Percentiles rank a stretch among this genome's conserved stretches.
These are phyloP conservation scores for Hemithea aestivaria DNA, from an alignment of 2,888 invertebrate genomes.

Conservation along the genomic window DNA sequence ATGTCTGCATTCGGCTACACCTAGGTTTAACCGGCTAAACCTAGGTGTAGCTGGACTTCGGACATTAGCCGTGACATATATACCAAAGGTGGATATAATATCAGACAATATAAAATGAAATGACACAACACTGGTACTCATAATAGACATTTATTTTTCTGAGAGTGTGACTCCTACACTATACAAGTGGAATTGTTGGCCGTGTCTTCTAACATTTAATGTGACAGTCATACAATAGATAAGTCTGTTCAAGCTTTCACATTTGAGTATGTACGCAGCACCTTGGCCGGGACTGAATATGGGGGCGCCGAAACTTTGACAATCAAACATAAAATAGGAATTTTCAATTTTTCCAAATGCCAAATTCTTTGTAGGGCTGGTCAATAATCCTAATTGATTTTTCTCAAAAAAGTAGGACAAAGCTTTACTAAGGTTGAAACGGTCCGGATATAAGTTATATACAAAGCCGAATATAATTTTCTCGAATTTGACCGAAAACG, in stretches of 20 bases:
- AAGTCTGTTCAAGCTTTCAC: slow-evolving; percentile 79
- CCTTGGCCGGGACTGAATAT: slow-evolving; percentile 80
- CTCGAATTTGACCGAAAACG: slow-evolving; percentile 77
- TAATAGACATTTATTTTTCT: slow-evolving; percentile 45
- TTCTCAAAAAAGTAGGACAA: slow-evolving; percentile 80
- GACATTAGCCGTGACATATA: too few relatives aligned
- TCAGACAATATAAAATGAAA: too few relatives aligned
- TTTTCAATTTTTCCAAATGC: slow-evolving; percentile 70
- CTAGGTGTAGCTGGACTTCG: too few relatives aligned
- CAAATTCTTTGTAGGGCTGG: slow-evolving; percentile 72
- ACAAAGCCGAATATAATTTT: slow-evolving; percentile 81
- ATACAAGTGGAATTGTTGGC: slow-evolving; percentile 75
- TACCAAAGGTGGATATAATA: too few relatives aligned
- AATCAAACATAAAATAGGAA: slow-evolving; percentile 84
- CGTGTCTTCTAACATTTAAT: slow-evolving; percentile 76
- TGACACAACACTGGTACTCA: too few relatives aligned
- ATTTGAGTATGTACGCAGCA: slow-evolving; percentile 80
- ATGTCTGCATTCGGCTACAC: too few relatives aligned
- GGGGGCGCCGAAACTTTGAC: slow-evolving; percentile 80
- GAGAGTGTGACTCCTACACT: slow-evolving; percentile 41
- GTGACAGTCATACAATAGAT: slow-evolving; percentile 82
- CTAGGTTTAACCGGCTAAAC: too few relatives aligned
- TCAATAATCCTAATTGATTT: slow-evolving; percentile 73
- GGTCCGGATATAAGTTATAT: slow-evolving; percentile 74
- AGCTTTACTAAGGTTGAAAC: slow-evolving; percentile 82